Percentiles rank a stretch among this genome's conserved stretches.
These are phyloP conservation scores for Dromiciops gliroides DNA, from an alignment of 2,113 vertebrate species.

Conservation along the genomic window DNA sequence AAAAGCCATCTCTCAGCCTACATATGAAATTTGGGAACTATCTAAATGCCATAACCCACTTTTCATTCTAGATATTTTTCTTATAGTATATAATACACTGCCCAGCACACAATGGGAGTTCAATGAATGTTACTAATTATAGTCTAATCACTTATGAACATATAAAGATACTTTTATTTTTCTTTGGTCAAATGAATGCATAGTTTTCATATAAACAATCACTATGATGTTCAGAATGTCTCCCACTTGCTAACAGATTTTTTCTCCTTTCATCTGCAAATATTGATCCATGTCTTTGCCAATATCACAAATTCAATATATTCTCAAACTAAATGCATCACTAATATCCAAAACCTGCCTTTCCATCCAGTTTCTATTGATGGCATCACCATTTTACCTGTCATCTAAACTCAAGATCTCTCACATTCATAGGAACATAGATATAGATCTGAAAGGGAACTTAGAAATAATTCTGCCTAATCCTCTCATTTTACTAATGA, in stretches of 20 bases:
- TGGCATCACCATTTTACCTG: too few species aligned
- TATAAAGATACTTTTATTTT: constrained; percentile 38
- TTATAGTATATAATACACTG: background rate
- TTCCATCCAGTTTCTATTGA: background rate
- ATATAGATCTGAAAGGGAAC: background rate
- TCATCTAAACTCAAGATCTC: background rate
- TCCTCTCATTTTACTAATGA: background rate
- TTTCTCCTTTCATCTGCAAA: constrained; percentile 14
- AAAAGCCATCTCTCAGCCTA: background rate
- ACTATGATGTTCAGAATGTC: constrained; percentile 33
- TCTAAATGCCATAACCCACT: background rate
- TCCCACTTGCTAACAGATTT: constrained; percentile 27
- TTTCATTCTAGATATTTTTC: constrained; percentile 26
- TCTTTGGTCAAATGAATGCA: constrained; percentile 30
- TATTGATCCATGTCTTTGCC: background rate
- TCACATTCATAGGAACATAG: background rate
- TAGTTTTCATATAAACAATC: constrained; percentile 63
- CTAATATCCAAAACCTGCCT: background rate
- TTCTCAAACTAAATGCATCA: background rate
- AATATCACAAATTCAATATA: background rate
- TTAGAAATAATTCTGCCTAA: background rate
- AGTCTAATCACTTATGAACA: constrained; percentile 59
- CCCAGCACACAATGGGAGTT: background rate
- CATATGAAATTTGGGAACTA: background rate
- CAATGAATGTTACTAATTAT: constrained; percentile 48